Percentiles rank a stretch among this genome's conserved stretches.
Conservation (phyloP, 2,113 vertebrate species). For the Ursus arctos region DNA sequence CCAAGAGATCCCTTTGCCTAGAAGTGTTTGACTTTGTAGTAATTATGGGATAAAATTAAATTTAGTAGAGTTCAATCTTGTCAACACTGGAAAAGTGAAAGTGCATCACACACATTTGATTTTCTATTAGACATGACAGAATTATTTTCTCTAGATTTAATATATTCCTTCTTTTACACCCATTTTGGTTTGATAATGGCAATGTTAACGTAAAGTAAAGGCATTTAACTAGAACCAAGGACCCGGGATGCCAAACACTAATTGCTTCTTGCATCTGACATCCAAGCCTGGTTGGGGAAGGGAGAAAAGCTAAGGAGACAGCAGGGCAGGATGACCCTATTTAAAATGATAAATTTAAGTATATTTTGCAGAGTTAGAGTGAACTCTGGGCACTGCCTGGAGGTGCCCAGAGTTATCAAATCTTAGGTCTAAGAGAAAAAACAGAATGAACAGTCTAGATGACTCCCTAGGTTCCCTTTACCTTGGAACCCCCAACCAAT, state of each 20-base stretch:
- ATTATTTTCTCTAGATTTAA: slow-evolving; percentile 30
- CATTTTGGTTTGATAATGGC: background rate
- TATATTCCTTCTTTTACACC: background rate
- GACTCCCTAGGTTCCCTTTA: background rate
- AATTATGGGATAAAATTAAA: background rate
- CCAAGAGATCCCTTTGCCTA: background rate
- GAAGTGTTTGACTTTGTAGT: background rate
- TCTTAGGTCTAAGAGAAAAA: background rate
- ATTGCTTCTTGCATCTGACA: background rate
- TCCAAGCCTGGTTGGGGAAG: background rate
- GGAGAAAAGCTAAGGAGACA: background rate
- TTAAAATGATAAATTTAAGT: background rate
- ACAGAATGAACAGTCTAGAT: background rate
- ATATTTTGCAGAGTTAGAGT: background rate
- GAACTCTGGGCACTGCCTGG: background rate
- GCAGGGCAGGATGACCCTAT: background rate
- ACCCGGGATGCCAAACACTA: background rate
- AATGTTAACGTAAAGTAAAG: background rate
- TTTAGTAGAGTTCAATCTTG: background rate
- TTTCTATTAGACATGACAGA: slow-evolving; percentile 31
- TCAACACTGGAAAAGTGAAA: background rate
- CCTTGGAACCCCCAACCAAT: background rate
- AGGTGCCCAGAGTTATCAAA: background rate
- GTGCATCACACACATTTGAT: background rate
- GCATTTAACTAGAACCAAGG: background rate